phyloP scores from a whole-genome alignment of 1,140 invertebrate species.

The Solenopsis invicta region DNA sequence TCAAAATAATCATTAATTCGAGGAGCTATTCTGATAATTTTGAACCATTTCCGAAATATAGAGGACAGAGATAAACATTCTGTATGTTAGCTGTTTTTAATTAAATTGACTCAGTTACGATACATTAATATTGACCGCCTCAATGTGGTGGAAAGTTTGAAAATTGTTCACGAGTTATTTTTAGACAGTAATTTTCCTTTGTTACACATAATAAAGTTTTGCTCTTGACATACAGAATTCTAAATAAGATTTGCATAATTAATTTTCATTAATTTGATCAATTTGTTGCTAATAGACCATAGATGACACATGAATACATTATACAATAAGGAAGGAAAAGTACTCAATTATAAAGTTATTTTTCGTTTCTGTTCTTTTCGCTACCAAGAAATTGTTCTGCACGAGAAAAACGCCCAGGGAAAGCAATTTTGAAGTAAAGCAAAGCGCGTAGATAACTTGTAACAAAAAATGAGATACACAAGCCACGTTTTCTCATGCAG shows the following conservation, averaged over 20 bases:
- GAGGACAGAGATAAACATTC: too few relatives aligned
- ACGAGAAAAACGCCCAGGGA: not conserved
- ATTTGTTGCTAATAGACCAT: not conserved
- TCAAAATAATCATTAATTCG: too few relatives aligned
- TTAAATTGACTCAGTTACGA: conserved; percentile 5
- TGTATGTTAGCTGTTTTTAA: conserved; percentile 3
- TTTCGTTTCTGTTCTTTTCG: not conserved
- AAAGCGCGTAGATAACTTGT: not conserved
- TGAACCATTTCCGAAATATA: too few relatives aligned
- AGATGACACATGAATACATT: not conserved
- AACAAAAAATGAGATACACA: not conserved
- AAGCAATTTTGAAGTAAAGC: conserved; percentile 8
- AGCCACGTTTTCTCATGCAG: not conserved
- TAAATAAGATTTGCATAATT: not conserved
- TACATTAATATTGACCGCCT: not conserved
- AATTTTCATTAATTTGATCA: conserved; percentile 4
- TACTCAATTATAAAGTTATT: not conserved
- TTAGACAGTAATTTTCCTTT: not conserved
- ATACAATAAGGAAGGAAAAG: not conserved
- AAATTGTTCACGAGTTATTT: conserved; percentile 11
- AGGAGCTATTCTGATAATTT: too few relatives aligned
- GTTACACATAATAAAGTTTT: not conserved
- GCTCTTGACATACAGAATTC: not conserved
- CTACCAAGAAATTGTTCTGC: not conserved
- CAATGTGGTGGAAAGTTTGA: not conserved